phyloP scores from a whole-genome alignment of 2,888 invertebrate species.

The Caenorhabditis angaria region DNA sequence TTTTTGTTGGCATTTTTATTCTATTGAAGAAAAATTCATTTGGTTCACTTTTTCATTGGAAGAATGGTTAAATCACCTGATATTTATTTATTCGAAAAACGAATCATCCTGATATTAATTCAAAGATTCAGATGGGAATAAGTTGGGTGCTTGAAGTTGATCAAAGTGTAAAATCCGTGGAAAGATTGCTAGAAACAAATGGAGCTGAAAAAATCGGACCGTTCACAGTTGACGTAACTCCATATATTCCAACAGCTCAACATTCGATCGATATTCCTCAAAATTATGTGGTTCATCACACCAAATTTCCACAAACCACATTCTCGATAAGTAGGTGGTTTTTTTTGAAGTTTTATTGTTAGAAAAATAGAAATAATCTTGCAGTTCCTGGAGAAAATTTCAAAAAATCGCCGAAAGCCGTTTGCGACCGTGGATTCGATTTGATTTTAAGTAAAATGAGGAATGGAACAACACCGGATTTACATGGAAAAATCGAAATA shows the following conservation, averaged over 20 bases:
- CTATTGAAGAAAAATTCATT: background rate
- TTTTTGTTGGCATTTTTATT: background rate
- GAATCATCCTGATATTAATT: background rate
- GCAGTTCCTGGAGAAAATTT: conserved; percentile 37
- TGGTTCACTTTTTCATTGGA: background rate
- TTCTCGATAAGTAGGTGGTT: conserved; percentile 54
- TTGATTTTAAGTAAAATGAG: conserved; percentile 60
- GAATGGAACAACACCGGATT: conserved; percentile 46
- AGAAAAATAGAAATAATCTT: background rate
- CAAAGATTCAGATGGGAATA: conserved; percentile 45
- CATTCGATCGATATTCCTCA: conserved; percentile 6
- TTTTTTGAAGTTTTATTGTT: background rate
- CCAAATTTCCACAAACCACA: conserved; percentile 63
- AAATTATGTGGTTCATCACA: conserved; percentile 59
- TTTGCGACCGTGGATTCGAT: conserved; percentile 64
- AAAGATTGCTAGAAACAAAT: conserved; percentile 36
- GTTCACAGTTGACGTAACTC: conserved; percentile 21
- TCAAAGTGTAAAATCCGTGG: conserved; percentile 34
- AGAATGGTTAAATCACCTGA: background rate
- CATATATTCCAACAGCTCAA: conserved; percentile 24
- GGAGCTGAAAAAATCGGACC: conserved; percentile 28
- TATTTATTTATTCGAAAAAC: background rate
- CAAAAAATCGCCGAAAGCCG: conserved; percentile 49
- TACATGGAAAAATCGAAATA: conserved; percentile 44
- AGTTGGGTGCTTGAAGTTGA: conserved; percentile 55